phyloP scores from a whole-genome alignment of 2,888 invertebrate species.

The Philereme vetulata region DNA sequence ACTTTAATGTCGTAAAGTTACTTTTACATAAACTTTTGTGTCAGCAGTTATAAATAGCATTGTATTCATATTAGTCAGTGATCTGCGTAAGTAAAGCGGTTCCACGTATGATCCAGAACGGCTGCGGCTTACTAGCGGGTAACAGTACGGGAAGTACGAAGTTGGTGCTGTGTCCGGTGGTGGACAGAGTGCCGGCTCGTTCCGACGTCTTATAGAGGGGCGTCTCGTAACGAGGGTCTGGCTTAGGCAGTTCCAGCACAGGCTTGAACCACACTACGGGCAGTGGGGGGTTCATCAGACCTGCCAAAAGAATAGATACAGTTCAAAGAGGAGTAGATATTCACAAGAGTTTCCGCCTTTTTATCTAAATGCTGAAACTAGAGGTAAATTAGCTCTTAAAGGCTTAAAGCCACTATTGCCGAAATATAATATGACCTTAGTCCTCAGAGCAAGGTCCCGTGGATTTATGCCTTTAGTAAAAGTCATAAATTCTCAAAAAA shows the following conservation, averaged over 20 bases:
- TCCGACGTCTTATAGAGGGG: conserved; percentile 96
- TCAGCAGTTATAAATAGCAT: too few relatives aligned
- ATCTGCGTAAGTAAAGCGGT: conserved; percentile 94
- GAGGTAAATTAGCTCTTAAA: too few relatives aligned
- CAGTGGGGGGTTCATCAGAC: conserved; percentile 89
- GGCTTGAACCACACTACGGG: conserved; percentile 88
- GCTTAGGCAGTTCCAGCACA: conserved; percentile 82
- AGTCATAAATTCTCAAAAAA: too few relatives aligned
- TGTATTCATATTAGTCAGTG: conserved; percentile 83
- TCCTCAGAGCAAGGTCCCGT: too few relatives aligned
- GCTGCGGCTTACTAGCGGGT: conserved; percentile 85
- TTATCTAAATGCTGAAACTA: too few relatives aligned
- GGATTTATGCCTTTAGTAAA: too few relatives aligned
- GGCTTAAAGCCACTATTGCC: too few relatives aligned
- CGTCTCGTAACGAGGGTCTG: conserved; percentile 87
- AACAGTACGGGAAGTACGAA: conserved; percentile 92
- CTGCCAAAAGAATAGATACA: conserved; percentile 54
- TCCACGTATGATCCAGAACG: conserved; percentile 95
- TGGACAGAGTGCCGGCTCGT: conserved; percentile 93
- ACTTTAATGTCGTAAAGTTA: too few relatives aligned
- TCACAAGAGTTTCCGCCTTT: too few relatives aligned
- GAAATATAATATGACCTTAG: too few relatives aligned
- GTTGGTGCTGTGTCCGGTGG: conserved; percentile 97
- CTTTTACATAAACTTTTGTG: too few relatives aligned
- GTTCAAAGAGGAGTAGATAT: too few relatives aligned